phyloP scores from a whole-genome alignment of 2,797 vertebrate species.

The Clarias platycephalus region DNA sequence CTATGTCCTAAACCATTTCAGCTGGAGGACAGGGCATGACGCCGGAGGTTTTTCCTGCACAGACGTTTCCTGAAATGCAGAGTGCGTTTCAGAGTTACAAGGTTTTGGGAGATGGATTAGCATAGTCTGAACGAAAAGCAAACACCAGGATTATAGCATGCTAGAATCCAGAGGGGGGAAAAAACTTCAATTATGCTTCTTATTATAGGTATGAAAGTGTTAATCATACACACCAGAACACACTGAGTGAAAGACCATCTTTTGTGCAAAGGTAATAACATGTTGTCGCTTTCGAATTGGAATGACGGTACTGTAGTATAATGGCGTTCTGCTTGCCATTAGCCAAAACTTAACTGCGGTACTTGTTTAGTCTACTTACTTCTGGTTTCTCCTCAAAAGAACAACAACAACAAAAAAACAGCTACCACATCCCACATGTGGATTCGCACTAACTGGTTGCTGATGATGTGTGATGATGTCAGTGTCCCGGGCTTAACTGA shows the following conservation, averaged over 20 bases:
- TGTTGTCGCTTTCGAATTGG: background rate
- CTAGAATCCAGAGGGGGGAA: background rate
- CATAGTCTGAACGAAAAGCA: conserved; percentile 1
- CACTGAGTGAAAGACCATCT: too few relatives aligned
- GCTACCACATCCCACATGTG: background rate
- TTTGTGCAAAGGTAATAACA: background rate
- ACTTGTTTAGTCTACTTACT: background rate
- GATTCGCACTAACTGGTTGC: background rate
- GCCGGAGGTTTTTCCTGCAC: conserved; percentile 1
- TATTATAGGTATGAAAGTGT: too few relatives aligned
- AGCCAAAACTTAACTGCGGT: too few relatives aligned
- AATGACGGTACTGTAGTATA: background rate
- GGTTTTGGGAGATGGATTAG: background rate
- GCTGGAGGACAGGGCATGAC: conserved; percentile 1
- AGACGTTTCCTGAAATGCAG: background rate
- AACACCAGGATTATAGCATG: background rate
- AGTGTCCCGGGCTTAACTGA: background rate
- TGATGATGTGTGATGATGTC: background rate
- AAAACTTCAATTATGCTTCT: background rate
- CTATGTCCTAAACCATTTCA: conserved; percentile 3
- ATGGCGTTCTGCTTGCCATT: background rate
- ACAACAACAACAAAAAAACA: background rate
- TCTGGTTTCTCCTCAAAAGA: background rate
- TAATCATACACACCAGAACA: too few relatives aligned
- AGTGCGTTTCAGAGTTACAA: background rate